These are phyloP conservation scores for Somateria mollissima DNA, from an alignment of 2,797 vertebrate genomes.

Conservation along the genomic window DNA sequence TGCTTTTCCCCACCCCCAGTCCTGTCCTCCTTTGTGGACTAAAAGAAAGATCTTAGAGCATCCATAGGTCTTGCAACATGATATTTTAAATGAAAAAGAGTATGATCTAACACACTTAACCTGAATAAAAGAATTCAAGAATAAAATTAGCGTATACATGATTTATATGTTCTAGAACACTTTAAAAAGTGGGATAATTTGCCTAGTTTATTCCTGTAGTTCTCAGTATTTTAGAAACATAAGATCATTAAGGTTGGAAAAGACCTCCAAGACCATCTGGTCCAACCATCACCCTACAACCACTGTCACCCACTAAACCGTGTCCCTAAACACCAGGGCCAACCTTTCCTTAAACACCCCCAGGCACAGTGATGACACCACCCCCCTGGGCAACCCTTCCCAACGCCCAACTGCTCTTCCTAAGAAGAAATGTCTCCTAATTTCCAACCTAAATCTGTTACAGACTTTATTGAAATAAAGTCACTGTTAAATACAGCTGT, in stretches of 20 bases:
- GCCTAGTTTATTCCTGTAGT: not conserved
- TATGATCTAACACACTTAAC: not conserved
- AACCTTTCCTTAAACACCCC: too few species aligned
- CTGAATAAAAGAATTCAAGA: not conserved
- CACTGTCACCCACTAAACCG: too few species aligned
- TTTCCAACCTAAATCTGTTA: not conserved
- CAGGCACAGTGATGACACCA: too few species aligned
- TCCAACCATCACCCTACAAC: too few species aligned
- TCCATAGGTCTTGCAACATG: not conserved
- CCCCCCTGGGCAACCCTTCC: too few species aligned
- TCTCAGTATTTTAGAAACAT: not conserved
- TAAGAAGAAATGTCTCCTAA: too few species aligned
- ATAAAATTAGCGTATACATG: not conserved
- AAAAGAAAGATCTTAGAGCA: not conserved
- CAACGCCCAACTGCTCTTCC: too few species aligned
- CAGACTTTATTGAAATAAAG: not conserved
- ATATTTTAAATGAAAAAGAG: not conserved
- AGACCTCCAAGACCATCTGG: too few species aligned
- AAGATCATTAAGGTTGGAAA: too few species aligned
- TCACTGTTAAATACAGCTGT: not conserved
- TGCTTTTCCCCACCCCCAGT: not conserved
- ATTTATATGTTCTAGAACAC: not conserved
- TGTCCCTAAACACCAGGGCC: too few species aligned
- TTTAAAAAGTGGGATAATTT: not conserved
- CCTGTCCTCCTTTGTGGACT: not conserved